Evolutionary conservation across 2,797 vertebrate species (phyloP), one percentile per base, ranked within the genome.

Genomic region (Esox masquinongy): DNA sequence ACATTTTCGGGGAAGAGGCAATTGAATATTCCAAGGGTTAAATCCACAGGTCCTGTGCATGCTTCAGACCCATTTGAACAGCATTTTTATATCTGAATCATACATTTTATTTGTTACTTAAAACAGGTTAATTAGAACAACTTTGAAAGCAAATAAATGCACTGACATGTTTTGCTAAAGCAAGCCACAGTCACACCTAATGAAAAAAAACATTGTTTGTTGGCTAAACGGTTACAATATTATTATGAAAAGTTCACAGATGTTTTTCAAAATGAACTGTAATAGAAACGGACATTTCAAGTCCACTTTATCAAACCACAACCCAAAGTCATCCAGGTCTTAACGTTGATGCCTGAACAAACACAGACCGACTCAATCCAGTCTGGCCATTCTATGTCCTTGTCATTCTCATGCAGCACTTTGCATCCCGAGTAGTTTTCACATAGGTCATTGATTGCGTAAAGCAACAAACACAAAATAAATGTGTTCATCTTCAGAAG

Each of bases 71-170:
- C 87, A 84, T 88, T 80, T 77, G 83, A 82, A 72, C 82, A 77
- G 88, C 86, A 80, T 85, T 80, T 79, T 78, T 80, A 79, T 85
- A 87, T 79, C 73, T 1, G 81, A 75, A 83, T 84, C 78, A 84
- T 82, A 84, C 29, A 76, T 84, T 79, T 84, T 79, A 88, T 88
- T 87, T 89, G 87, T 85, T 74, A 74, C 31, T 56, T 71, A 91
- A 92, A 85, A 92, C 89, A 90, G 90, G 84, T 88, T 90, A 88
- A 91, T 88, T 88, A 85, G 89, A 91, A 92, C 87, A 92, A 73
- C 36, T 88, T 67, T 49, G 88, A 88, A 85, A 90, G 89, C 83
- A 84, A 68, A 68, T 43, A 24, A 67, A 34, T 67, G n/a, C 24
- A 63, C 59, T 24, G 47, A 49, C 47, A 47, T 47, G 17, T 36